Conservation (phyloP, 2,888 invertebrate species). For the Leucophora obtusa region DNA sequence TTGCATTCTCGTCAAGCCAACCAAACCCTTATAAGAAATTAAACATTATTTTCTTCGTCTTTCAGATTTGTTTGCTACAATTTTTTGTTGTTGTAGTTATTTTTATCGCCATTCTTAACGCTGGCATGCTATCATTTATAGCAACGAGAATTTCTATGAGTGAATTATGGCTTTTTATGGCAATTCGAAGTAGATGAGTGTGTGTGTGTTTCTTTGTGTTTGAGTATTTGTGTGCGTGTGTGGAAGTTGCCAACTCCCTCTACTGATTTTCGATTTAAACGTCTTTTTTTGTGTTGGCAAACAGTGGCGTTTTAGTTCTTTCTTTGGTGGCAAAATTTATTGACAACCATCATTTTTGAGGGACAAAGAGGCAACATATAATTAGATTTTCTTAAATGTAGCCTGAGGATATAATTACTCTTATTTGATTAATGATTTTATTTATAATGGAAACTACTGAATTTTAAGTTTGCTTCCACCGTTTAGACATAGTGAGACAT, state of each 20-base stretch:
- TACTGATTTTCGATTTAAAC: conserved; percentile 44
- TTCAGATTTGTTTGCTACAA: conserved; percentile 50
- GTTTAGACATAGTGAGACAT: too few relatives aligned
- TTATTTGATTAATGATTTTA: not conserved
- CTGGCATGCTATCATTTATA: conserved; percentile 57
- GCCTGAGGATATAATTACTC: not conserved
- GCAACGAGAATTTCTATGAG: conserved; percentile 58
- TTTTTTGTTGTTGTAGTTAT: conserved; percentile 47
- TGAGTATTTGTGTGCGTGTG: conserved; percentile 38
- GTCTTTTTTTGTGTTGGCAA: conserved; percentile 43
- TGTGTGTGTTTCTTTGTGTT: conserved; percentile 38
- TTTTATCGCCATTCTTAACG: conserved; percentile 60
- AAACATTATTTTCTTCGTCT: conserved; percentile 43
- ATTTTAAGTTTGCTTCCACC: not conserved
- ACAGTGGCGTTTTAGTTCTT: conserved; percentile 55
- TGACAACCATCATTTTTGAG: conserved; percentile 41
- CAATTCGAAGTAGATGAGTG: conserved; percentile 40
- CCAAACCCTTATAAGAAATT: conserved; percentile 50
- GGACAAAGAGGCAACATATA: conserved; percentile 36
- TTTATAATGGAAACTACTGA: not conserved
- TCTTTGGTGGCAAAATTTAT: conserved; percentile 51
- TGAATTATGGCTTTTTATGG: conserved; percentile 62
- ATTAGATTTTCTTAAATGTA: conserved; percentile 33
- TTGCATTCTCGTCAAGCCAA: conserved; percentile 48
- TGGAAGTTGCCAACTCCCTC: conserved; percentile 57